Evolutionary conservation across 2,888 invertebrate species (phyloP).

Genomic region (Lagria hirta): DNA sequence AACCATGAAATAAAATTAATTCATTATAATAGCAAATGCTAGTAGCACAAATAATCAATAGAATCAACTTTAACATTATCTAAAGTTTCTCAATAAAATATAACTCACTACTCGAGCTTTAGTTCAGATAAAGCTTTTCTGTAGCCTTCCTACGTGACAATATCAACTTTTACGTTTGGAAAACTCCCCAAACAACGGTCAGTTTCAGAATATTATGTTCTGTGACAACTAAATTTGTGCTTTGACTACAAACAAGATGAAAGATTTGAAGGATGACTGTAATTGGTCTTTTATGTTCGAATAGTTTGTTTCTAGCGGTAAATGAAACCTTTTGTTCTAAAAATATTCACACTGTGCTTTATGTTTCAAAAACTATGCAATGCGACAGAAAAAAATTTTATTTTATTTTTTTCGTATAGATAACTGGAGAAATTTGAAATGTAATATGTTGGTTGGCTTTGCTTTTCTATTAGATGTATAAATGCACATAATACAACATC

Average conservation of each 20-base stretch:
- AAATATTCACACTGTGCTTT: no score
- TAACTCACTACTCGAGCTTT: no score
- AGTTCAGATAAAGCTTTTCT: constrained; percentile 9
- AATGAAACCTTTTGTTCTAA: no score
- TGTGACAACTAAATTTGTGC: constrained; percentile 30
- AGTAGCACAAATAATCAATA: background rate
- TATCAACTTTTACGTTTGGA: constrained; percentile 30
- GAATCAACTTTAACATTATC: background rate
- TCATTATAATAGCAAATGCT: constrained; percentile 2
- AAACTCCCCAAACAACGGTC: constrained; percentile 35
- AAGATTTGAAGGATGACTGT: background rate
- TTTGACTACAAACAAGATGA: constrained; percentile 22
- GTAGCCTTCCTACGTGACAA: constrained; percentile 29
- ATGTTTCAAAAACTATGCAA: no score
- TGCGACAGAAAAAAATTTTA: no score
- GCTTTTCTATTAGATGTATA: no score
- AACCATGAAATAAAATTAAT: constrained; percentile 12
- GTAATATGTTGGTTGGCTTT: no score
- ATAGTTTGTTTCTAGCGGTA: no score
- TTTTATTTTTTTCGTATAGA: no score
- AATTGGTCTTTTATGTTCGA: no score
- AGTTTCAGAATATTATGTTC: constrained; percentile 35
- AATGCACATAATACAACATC: no score
- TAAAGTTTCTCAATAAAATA: constrained; percentile 9
- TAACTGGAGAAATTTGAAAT: no score